A percentile compares a stretch with the other conserved stretches of the same genome.
Evolutionary conservation across 2,888 invertebrate species (phyloP).

Genomic region (Xanthorhoe designata): DNA sequence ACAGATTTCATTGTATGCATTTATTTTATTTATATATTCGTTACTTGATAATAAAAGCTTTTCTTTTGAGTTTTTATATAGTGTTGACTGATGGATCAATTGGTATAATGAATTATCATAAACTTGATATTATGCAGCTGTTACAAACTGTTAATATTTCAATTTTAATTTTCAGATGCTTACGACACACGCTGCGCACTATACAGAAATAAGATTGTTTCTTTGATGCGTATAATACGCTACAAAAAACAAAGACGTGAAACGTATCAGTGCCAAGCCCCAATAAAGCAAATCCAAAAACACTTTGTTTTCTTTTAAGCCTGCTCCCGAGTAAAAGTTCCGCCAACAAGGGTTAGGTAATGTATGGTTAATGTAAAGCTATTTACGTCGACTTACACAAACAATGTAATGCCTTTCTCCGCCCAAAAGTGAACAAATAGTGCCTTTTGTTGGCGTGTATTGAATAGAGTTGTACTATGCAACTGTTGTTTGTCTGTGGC

Average conservation of each 20-base stretch:
- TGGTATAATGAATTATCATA: background rate
- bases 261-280: constrained; percentile 3
- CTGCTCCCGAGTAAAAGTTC: constrained; percentile 12
- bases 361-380: constrained; percentile 29
- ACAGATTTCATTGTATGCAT: background rate
- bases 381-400: constrained; percentile 35
- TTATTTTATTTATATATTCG: background rate
- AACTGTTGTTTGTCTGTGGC: constrained; percentile 28
- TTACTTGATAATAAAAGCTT: no score
- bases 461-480: constrained; percentile 42
- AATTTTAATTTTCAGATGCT: constrained; percentile 12
- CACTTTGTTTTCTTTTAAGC: constrained; percentile 25
- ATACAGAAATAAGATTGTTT: background rate
- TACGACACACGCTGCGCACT: background rate
- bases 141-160: background rate
- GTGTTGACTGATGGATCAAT: background rate
- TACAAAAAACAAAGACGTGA: constrained; percentile 2
- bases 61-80: no score
- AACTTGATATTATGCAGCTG: background rate
- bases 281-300: constrained; percentile 21
- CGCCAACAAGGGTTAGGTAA: constrained; percentile 24
- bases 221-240: background rate
- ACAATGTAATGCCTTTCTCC: constrained; percentile 30
- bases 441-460: constrained; percentile 41
- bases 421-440: constrained; percentile 40